Evolutionary conservation across 2,888 invertebrate species (phyloP).

Genomic region (Drosophila incognita): DNA sequence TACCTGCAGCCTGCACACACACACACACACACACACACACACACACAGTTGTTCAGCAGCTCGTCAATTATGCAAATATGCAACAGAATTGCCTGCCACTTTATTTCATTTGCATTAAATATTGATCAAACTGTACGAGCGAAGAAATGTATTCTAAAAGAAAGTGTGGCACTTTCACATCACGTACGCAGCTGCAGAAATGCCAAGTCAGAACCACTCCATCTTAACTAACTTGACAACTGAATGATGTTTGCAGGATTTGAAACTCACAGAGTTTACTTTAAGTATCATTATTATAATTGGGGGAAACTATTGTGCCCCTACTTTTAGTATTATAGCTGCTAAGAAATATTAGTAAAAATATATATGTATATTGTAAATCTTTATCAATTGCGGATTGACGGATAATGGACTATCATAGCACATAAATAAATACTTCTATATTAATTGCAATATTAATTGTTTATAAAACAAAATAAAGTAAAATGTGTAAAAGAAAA

Average conservation of each 20-base stretch:
- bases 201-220: neutral
- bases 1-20: neutral
- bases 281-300: neutral
- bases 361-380: neutral
- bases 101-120: constrained; percentile 56
- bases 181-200: constrained; percentile 35
- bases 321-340: neutral
- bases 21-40: constrained; percentile 9
- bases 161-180: constrained; percentile 13
- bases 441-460: neutral
- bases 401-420: neutral
- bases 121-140: constrained; percentile 36
- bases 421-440: no score
- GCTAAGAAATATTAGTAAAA: neutral
- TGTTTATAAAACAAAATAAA: neutral
- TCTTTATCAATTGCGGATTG: neutral
- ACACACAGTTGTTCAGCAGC: constrained; percentile 13
- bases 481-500: rapidly evolving
- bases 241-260: neutral
- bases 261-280: neutral
- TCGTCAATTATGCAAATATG: constrained; percentile 67
- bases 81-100: constrained; percentile 47
- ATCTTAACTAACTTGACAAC: neutral
- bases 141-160: neutral
- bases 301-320: no score